Evolutionary conservation across 2,797 vertebrate species (phyloP).

Genomic region (Borostomias antarcticus): DNA sequence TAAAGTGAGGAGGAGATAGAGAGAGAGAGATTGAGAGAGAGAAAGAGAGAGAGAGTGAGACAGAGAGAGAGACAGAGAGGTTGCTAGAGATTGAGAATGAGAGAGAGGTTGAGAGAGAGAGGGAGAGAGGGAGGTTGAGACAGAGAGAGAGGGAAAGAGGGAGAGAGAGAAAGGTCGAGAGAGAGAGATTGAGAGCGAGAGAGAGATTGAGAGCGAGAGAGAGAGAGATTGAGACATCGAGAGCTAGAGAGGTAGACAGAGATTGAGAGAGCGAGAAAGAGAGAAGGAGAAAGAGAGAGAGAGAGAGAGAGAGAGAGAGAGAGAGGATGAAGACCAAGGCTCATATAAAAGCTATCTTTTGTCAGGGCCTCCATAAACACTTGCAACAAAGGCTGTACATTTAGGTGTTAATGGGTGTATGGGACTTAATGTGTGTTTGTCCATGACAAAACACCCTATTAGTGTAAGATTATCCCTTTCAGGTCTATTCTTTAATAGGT

Average conservation of each 20-base stretch:
- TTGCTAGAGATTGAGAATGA: neutral
- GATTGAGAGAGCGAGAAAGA: no score
- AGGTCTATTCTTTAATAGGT: no score
- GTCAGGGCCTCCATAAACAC: conserved; percentile 34
- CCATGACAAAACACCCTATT: neutral
- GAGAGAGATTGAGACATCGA: neutral
- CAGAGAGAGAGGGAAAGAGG: conserved; percentile 5
- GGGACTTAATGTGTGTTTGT: conserved; percentile 7
- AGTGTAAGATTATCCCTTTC: neutral
- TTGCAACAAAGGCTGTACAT: conserved; percentile 29
- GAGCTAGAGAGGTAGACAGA: no score
- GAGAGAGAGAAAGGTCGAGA: neutral
- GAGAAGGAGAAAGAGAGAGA: conserved; percentile 5
- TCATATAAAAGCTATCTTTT: conserved; percentile 36
- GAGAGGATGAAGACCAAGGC: conserved; percentile 15
- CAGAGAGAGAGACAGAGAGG: neutral
- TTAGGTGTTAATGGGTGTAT: conserved; percentile 13
- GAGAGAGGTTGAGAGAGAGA: no score
- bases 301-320: neutral
- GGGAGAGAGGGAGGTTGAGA: neutral
- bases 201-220: neutral
- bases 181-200: conserved; percentile 1
- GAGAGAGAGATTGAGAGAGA: no score
- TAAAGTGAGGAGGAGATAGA: conserved; percentile 12
- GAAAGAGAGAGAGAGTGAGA: neutral